Evolutionary conservation across 37 sponge, comb jelly and placozoan species (phyloP), one percentile per base, ranked within the genome.

Genomic region (Spongia lamella): DNA sequence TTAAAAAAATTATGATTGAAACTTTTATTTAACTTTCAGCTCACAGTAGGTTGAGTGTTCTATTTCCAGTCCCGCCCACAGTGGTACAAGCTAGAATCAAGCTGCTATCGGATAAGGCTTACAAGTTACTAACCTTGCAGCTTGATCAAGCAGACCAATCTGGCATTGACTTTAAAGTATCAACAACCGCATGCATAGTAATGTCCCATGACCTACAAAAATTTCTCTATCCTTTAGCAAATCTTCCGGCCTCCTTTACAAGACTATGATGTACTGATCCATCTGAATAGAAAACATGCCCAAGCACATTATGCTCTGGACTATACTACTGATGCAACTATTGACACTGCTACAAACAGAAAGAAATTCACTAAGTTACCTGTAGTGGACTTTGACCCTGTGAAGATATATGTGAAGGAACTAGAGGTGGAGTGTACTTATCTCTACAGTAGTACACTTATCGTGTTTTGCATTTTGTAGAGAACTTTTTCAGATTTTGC

Each of bases 351-450:
- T 25, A 30, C 32, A 7, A 34, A 57, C 20, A n/a, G 21, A 17
- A 37, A 65, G 27, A 55, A 29, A 4, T 73, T 7, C 49, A 81
- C 56, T 3, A 76, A 81, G 40, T 26, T 96, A 16, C 96, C 96
- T 0, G 86, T 96, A 14, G 78, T 88, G 36, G 82, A 79, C 61
- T 96, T 96, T 58, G 77, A 96, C 55, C 90, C 93, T 56, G 90
- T 85, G 0, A 67, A 75, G 55, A 51, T 53, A 34, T 96, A 83
- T 34, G 55, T 96, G 0, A 40, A 36, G 1, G 90, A 86, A 62
- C 67, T 96, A 32, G 90, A 92, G 73, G 93, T 91, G 1, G 30
- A 75, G 7, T 57, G 21, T 77, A 36, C 25, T 15, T 73, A 43
- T 19, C 7, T 20, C 13, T 61, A n/a, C n/a, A n/a, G n/a, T n/a